These are phyloP conservation scores for Nesidiocoris tenuis DNA, from an alignment of 2,888 invertebrate genomes.

Conservation along the genomic window DNA sequence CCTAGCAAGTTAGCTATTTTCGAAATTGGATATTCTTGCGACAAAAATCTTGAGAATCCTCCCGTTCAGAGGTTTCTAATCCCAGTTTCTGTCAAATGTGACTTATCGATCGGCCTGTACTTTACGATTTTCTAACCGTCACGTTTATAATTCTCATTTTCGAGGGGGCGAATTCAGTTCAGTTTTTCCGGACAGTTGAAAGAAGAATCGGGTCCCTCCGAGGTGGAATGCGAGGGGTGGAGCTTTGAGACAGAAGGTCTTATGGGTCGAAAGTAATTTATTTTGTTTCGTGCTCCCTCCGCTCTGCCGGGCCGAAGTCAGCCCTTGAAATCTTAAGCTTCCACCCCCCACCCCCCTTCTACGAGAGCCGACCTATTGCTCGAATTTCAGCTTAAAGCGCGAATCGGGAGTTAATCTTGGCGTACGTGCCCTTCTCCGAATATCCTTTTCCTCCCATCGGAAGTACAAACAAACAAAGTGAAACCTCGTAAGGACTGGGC, in stretches of 20 bases:
- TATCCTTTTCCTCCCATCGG: not conserved
- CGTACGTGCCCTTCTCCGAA: slow-evolving; percentile 29
- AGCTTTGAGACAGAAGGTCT: slow-evolving; percentile 3
- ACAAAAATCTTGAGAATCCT: too few species aligned
- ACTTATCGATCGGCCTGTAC: not conserved
- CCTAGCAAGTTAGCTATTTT: too few species aligned
- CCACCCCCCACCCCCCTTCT: not conserved
- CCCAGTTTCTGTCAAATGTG: not conserved
- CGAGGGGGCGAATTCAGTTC: not conserved
- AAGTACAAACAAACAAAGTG: not conserved
- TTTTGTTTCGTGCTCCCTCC: slow-evolving; percentile 33
- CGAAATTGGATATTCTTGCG: too few species aligned
- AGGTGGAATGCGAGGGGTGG: not conserved
- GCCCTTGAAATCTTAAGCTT: not conserved
- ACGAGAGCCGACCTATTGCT: slow-evolving; percentile 26
- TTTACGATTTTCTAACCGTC: slow-evolving; percentile 17
- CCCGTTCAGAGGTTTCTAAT: too few species aligned
- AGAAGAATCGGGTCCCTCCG: not conserved
- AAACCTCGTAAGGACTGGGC: slow-evolving; percentile 3
- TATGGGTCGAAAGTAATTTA: slow-evolving; percentile 37
- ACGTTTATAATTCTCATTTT: slow-evolving; percentile 13
- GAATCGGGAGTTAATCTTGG: slow-evolving; percentile 30
- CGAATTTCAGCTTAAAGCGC: slow-evolving; percentile 26
- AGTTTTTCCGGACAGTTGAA: not conserved
- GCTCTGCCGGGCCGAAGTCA: not conserved